Evolutionary conservation across 1,140 invertebrate species (phyloP).

Genomic region (Musca vetustissima): DNA sequence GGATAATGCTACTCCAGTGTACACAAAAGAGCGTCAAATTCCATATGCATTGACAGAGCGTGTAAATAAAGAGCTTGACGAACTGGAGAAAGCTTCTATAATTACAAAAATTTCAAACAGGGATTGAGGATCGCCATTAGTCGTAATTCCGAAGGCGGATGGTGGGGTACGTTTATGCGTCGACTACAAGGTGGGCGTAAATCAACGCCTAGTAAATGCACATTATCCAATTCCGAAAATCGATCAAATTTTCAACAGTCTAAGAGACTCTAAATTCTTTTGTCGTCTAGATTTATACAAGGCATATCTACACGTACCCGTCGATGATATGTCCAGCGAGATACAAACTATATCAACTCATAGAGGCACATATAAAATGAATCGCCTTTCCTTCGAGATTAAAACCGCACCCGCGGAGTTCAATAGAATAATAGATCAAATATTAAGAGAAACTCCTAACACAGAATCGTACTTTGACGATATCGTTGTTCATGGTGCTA

Average conservation of each 20-base stretch:
- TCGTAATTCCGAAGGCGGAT: conserved; percentile 56
- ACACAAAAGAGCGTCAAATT: too few species aligned
- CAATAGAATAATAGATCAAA: conserved; percentile 53
- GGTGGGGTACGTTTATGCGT: conserved; percentile 35
- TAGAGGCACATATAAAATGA: conserved; percentile 50
- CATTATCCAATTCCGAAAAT: conserved; percentile 33
- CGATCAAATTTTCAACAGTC: conserved; percentile 34
- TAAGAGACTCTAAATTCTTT: conserved; percentile 6
- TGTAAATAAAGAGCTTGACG: too few species aligned
- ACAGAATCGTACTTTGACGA: too few species aligned
- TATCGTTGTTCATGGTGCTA: too few species aligned
- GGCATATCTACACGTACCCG: conserved; percentile 15
- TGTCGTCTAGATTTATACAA: conserved; percentile 19
- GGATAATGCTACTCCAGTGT: neutral
- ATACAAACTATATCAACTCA: conserved; percentile 34
- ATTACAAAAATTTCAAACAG: conserved; percentile 29
- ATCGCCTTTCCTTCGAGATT: conserved; percentile 57
- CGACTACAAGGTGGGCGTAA: conserved; percentile 32
- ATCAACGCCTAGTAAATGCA: conserved; percentile 30
- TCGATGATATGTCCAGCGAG: neutral
- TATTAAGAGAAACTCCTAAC: conserved; percentile 33
- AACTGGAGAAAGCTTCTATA: too few species aligned
- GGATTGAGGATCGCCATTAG: conserved; percentile 55
- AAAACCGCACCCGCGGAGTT: conserved; percentile 59
- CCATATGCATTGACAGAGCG: too few species aligned